Percentiles rank a stretch among this genome's conserved stretches.
Conservation (phyloP, 2,888 invertebrate species). For the Malthinus flaveolus region DNA sequence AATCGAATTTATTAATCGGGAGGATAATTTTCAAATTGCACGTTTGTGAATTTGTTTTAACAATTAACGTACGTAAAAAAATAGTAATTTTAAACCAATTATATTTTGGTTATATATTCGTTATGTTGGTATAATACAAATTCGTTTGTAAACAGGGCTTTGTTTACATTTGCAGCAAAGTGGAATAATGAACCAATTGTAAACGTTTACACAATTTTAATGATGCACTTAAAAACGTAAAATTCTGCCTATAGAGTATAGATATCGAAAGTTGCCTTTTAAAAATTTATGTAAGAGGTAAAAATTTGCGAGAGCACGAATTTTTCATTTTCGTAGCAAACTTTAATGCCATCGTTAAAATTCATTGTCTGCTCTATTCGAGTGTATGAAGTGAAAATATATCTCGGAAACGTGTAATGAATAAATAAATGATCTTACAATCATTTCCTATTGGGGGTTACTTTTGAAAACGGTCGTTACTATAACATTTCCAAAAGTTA, state of each 20-base stretch:
- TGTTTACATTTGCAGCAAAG: constrained; percentile 7
- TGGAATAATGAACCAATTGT: constrained; percentile 11
- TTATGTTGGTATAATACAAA: too few relatives aligned
- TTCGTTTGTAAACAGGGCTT: neutral
- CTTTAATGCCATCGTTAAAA: constrained; percentile 50
- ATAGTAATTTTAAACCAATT: too few relatives aligned
- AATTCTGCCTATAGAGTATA: constrained; percentile 5
- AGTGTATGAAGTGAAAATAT: constrained; percentile 56
- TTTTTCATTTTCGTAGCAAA: constrained; percentile 39
- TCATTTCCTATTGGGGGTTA: constrained; percentile 29
- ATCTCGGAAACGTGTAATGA: constrained; percentile 50
- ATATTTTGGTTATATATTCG: too few relatives aligned
- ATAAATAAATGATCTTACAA: constrained; percentile 41
- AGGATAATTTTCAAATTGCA: too few relatives aligned
- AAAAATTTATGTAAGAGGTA: constrained; percentile 7
- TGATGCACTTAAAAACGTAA: constrained; percentile 16
- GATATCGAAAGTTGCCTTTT: too few relatives aligned
- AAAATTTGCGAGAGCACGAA: constrained; percentile 22
- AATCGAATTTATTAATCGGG: too few relatives aligned
- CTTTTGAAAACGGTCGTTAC: constrained; percentile 25
- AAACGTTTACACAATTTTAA: constrained; percentile 15
- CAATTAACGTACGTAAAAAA: too few relatives aligned
- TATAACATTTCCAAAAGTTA: constrained; percentile 28
- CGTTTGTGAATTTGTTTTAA: too few relatives aligned
- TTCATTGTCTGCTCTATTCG: constrained; percentile 53